phyloP scores from a whole-genome alignment of 2,113 vertebrate genomes.

The Pelvicachromis taeniatus region DNA sequence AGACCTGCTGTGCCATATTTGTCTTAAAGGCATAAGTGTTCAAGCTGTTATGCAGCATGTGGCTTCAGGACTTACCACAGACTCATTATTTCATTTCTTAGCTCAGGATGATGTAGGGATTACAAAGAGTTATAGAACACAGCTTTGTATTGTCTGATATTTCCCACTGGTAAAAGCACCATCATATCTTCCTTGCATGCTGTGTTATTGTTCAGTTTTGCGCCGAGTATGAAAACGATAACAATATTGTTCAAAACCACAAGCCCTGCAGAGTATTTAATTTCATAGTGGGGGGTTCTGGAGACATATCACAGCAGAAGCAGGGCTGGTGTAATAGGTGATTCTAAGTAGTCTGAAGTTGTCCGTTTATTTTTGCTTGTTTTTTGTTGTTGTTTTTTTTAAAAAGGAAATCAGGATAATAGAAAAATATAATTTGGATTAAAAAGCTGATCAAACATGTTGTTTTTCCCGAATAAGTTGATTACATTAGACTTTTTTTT shows the following conservation, averaged over 20 bases:
- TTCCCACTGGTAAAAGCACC: not conserved
- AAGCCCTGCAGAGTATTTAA: constrained; percentile 11
- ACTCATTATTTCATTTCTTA: not conserved
- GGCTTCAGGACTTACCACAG: not conserved
- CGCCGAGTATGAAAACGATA: not conserved
- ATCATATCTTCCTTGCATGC: not conserved
- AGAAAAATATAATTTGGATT: not conserved
- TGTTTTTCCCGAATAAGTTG: not conserved
- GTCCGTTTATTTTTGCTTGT: not conserved
- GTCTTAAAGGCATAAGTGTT: not conserved
- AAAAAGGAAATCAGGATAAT: not conserved
- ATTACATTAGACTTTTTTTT: not conserved
- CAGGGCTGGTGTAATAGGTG: constrained; percentile 5
- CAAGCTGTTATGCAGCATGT: not conserved
- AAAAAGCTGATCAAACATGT: not conserved
- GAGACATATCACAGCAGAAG: not conserved
- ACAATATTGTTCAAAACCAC: not conserved
- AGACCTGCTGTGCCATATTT: not conserved
- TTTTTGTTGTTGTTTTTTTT: not conserved
- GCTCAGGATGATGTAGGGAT: not conserved
- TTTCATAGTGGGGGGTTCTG: constrained; percentile 20
- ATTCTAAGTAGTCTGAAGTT: not conserved
- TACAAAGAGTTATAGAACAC: not conserved
- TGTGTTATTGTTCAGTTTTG: not conserved
- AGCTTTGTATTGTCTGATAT: not conserved